phyloP scores from a whole-genome alignment of 2,888 invertebrate genomes.

The Hololepta plana region DNA sequence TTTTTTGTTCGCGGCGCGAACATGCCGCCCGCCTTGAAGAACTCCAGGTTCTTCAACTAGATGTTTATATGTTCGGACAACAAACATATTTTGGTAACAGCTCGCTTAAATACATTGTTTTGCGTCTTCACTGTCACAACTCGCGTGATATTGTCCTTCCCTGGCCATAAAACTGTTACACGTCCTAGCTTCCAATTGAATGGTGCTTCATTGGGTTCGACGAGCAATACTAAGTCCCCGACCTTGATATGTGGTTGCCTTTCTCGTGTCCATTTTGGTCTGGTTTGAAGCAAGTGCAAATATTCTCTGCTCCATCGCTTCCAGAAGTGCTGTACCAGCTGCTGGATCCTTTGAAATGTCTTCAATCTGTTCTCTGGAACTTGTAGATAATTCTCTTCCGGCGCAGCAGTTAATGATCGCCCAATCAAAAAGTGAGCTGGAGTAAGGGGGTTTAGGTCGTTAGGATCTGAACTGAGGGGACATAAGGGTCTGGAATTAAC shows the following conservation, averaged over 20 bases:
- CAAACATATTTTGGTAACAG: not conserved
- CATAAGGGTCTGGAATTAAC: slow-evolving; percentile 7
- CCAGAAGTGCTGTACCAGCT: slow-evolving; percentile 1
- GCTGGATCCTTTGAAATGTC: not conserved
- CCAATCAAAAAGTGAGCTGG: slow-evolving; percentile 8
- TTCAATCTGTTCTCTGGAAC: not conserved
- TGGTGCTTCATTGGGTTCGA: not conserved
- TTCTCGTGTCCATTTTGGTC: not conserved
- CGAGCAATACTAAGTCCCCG: slow-evolving; percentile 2
- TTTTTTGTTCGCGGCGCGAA: no score
- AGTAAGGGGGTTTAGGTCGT: slow-evolving; percentile 5
- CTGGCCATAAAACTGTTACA: not conserved
- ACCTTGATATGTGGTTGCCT: not conserved
- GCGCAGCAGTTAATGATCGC: no score
- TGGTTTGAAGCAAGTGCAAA: not conserved
- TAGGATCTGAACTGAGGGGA: slow-evolving; percentile 7
- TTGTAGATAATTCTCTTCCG: not conserved
- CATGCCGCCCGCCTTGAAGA: no score
- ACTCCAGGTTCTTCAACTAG: no score
- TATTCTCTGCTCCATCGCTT: slow-evolving; percentile 1
- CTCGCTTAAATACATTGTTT: no score
- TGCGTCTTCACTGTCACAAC: not conserved
- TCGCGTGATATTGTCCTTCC: not conserved
- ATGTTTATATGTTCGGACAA: no score
- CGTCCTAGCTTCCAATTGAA: not conserved